A percentile compares a stretch with the other conserved stretches of the same genome.
phyloP scores from a whole-genome alignment of 2,888 invertebrate species.

The Drosophila demipolita region DNA sequence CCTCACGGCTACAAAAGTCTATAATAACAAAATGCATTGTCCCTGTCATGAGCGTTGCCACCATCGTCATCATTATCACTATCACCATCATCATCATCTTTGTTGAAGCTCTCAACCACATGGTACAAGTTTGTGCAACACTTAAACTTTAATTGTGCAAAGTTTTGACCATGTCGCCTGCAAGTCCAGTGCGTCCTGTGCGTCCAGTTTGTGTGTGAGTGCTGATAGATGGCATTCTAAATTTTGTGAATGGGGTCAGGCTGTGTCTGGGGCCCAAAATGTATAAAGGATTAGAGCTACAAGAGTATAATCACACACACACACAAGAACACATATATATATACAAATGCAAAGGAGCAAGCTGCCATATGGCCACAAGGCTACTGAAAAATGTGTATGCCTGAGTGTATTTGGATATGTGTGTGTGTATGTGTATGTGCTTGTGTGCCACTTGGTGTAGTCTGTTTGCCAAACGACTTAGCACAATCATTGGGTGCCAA shows the following conservation, averaged over 20 bases:
- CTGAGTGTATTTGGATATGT: conserved; percentile 7
- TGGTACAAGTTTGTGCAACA: conserved; percentile 77
- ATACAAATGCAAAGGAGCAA: conserved; percentile 10
- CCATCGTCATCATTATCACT: conserved; percentile 19
- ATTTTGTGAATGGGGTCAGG: conserved; percentile 76
- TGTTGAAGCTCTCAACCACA: conserved; percentile 50
- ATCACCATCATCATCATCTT: conserved; percentile 14
- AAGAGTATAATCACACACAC: conserved; percentile 7
- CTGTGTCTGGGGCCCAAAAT: conserved; percentile 64
- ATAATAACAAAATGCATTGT: conserved; percentile 71
- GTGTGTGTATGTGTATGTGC: conserved; percentile 12
- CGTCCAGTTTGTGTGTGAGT: conserved; percentile 29
- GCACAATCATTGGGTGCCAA: conserved; percentile 69
- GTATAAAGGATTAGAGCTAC: conserved; percentile 70
- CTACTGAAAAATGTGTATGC: conserved; percentile 44
- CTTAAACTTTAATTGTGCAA: conserved; percentile 82
- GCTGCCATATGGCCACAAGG: conserved; percentile 16
- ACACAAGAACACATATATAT: conserved; percentile 9
- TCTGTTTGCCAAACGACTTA: conserved; percentile 75
- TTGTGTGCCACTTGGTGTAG: conserved; percentile 34
- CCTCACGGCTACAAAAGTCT: conserved; percentile 37
- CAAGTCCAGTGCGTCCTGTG: conserved; percentile 45
- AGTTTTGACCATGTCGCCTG: conserved; percentile 74
- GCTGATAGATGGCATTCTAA: conserved; percentile 75
- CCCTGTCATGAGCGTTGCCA: conserved; percentile 35